A percentile compares a stretch with the other conserved stretches of the same genome.
These are phyloP conservation scores for Formicarius rufipectus DNA, from an alignment of 2,113 vertebrate genomes.

Conservation along the genomic window DNA sequence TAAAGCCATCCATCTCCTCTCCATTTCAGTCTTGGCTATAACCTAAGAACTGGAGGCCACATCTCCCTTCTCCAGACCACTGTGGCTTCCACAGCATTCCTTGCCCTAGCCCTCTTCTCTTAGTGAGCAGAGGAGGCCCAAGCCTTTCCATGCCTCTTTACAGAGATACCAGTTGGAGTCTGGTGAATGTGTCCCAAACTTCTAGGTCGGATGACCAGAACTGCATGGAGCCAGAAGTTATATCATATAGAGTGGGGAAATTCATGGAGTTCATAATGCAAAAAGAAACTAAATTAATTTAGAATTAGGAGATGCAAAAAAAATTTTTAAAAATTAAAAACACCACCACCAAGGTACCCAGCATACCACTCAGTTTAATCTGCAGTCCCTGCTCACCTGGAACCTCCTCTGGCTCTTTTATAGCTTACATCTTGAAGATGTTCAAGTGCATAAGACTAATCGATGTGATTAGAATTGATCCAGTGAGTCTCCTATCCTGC, in stretches of 20 bases:
- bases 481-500: neutral
- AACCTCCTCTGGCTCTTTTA: neutral
- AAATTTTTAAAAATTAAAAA: neutral
- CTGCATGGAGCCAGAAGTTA: neutral
- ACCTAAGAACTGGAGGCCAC: neutral
- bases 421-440: neutral
- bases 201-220: neutral
- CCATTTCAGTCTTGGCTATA: neutral
- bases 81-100: neutral
- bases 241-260: neutral
- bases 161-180: neutral
- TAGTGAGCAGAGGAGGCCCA: neutral
- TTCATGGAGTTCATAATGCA: neutral
- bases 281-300: neutral
- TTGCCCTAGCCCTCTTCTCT: neutral
- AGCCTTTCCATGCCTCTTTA: neutral
- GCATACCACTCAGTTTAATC: neutral
- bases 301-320: neutral
- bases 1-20: neutral
- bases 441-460: neutral
- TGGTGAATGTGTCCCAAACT: neutral
- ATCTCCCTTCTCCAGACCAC: neutral
- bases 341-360: neutral
- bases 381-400: neutral
- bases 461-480: conserved; percentile 22